Percentiles rank a stretch among this genome's conserved stretches.
phyloP scores from a whole-genome alignment of 2,797 vertebrate genomes.

The Microcaecilia unicolor region DNA sequence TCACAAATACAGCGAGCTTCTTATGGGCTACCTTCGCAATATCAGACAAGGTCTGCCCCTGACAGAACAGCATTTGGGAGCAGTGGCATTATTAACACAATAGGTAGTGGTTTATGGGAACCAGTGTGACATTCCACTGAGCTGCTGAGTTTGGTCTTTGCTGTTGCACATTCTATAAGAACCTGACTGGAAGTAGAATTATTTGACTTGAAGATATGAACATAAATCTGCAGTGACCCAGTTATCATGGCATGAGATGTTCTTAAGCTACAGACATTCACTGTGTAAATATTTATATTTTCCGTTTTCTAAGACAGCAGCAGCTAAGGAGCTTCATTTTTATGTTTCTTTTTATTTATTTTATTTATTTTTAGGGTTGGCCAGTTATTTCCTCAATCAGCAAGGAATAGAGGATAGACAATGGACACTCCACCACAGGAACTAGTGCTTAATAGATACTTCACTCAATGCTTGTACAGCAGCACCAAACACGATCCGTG shows the following conservation, averaged over 20 bases:
- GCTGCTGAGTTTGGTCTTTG: slow-evolving; percentile 26
- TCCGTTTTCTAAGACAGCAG: too few species aligned
- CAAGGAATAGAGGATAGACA: too few species aligned
- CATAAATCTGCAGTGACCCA: slow-evolving; percentile 31
- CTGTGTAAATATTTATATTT: slow-evolving; percentile 31
- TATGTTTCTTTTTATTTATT: too few species aligned
- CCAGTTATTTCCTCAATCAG: too few species aligned
- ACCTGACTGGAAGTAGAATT: slow-evolving; percentile 13
- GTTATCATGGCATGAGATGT: slow-evolving; percentile 21
- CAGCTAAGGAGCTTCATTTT: too few species aligned
- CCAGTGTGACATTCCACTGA: not conserved
- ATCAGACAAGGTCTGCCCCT: slow-evolving; percentile 6
- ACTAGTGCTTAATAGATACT: too few species aligned
- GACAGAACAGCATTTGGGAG: slow-evolving; percentile 8
- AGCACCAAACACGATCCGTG: too few species aligned
- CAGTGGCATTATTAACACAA: slow-evolving; percentile 11
- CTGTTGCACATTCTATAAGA: slow-evolving; percentile 20
- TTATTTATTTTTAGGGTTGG: too few species aligned
- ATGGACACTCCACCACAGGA: too few species aligned
- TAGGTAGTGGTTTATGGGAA: slow-evolving; percentile 12
- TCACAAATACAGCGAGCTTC: too few species aligned
- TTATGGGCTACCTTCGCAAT: slow-evolving; percentile 8
- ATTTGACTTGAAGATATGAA: slow-evolving; percentile 9
- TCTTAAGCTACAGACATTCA: slow-evolving; percentile 34
- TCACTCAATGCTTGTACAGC: too few species aligned